These are phyloP conservation scores for Theodoxus fluviatilis DNA, from an alignment of 2,888 invertebrate species.

Conservation along the genomic window DNA sequence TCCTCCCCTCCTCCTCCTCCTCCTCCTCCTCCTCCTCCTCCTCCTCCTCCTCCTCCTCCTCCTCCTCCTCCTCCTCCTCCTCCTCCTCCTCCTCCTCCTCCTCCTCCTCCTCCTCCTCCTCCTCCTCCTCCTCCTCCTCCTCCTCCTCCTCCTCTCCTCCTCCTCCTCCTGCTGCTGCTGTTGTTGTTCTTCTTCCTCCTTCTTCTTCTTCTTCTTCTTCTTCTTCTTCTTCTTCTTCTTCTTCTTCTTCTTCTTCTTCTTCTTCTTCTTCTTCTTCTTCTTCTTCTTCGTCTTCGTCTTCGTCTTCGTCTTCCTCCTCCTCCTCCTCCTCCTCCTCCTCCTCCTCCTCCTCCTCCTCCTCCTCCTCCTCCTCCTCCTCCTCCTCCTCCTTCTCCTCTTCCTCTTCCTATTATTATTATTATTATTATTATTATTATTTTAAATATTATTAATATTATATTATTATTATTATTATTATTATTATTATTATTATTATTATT, in stretches of 20 bases:
- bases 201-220: constrained; percentile 16
- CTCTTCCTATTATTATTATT: constrained; percentile 1
- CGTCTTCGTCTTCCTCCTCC: not conserved
- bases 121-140: not conserved
- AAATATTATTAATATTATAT: not conserved
- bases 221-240: constrained; percentile 17
- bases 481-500: not conserved
- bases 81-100: not conserved
- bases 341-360: not conserved
- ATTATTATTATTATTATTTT: constrained; percentile 4
- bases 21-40: not conserved
- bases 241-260: constrained; percentile 5
- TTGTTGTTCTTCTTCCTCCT: not conserved
- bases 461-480: not conserved
- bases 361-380: not conserved
- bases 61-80: not conserved
- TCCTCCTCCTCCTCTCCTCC: constrained; percentile 4
- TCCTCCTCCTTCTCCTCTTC: constrained; percentile 6
- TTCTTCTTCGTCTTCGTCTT: not conserved
- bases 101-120: not conserved
- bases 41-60: not conserved
- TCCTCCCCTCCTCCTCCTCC: not conserved
- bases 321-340: too few species aligned
- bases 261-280: not conserved
- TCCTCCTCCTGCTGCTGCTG: not conserved